Base-by-base conservation (phyloP, 2,888 invertebrate genomes). In the Deilephila elpenor region DNA sequence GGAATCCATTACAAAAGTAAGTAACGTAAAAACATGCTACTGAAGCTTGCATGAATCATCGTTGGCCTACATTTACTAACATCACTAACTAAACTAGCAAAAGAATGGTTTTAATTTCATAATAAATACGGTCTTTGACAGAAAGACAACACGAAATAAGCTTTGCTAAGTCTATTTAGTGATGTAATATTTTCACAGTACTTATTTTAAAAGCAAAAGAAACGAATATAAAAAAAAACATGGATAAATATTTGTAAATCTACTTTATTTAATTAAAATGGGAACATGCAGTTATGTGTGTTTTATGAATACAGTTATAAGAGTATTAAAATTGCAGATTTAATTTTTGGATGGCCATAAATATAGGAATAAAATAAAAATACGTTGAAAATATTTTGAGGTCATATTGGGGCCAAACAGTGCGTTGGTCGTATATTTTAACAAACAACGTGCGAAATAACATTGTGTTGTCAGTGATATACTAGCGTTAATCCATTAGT, bases 401-500 rank as follows among this genome's bases (percentile, higher is more conserved):
- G 67, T 67, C 67, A 67, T 67, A 44, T 67, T 67, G 44, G 44
- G 67, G 51, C 44, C 51, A 25, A 51, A 25, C 5, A 17, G 44
- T 25, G 25, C 44, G 44, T 67, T 29, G 14, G 5, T 51, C 14
- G 7, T 29, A 5, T 44, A 19, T n/a, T 56, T 51, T n/a, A 64
- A 44, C 17, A 25, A 67, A 17, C 6, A 6, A 25, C 51, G 44
- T 67, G 44, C 51, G 5, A 32, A 60, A 51, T 14, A 67, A 67
- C 67, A 64, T 37, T 67, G 44, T 67, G 67, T 44, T 67, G 25
- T 67, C 51, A 74, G 73, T 75, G 75, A 76, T 76, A 80, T 79
- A 82, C 78, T 76, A 81, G 74, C 78, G 80, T 77, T 82, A 82
- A 79, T 84, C 83, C 80, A 81, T 84, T 80, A 84, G 80, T 81